Conservation (phyloP, 30 jellyfish, hydroid and myxozoan species). For the Cassiopea xamachana region DNA sequence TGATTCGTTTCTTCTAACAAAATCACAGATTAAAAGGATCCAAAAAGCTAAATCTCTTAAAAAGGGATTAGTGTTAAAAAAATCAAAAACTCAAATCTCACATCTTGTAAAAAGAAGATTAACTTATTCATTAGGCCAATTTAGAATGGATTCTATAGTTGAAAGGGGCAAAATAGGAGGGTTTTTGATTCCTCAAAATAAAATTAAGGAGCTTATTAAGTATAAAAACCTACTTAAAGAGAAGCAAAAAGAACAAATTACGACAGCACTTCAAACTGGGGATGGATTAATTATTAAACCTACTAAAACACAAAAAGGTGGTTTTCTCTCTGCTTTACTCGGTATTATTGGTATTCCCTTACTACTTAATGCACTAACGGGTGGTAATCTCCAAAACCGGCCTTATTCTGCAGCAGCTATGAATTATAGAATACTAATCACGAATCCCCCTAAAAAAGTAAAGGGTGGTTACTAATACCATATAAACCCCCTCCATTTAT, state of each 20-base stretch:
- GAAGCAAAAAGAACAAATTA: not conserved
- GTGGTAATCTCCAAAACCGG: not conserved
- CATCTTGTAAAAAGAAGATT: too few species aligned
- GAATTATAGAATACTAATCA: not conserved
- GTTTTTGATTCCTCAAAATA: not conserved
- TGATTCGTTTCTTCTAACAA: too few species aligned
- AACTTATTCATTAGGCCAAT: too few species aligned
- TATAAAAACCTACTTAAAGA: too few species aligned
- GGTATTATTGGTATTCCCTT: not conserved
- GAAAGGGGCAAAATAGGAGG: not conserved
- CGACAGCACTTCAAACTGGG: not conserved
- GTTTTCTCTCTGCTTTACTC: not conserved
- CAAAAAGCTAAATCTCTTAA: too few species aligned
- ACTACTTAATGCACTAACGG: not conserved
- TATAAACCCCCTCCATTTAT: too few species aligned
- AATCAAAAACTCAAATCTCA: too few species aligned
- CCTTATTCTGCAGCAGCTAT: not conserved
- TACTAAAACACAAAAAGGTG: not conserved
- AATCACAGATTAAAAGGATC: too few species aligned
- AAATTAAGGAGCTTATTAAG: not conserved
- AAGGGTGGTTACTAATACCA: too few species aligned
- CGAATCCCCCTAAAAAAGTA: not conserved
- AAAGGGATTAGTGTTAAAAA: too few species aligned
- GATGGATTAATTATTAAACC: not conserved
- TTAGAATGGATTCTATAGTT: too few species aligned